Evolutionary conservation across 1,140 invertebrate genomes (phyloP).

Genomic region (Drosophila navojoa): DNA sequence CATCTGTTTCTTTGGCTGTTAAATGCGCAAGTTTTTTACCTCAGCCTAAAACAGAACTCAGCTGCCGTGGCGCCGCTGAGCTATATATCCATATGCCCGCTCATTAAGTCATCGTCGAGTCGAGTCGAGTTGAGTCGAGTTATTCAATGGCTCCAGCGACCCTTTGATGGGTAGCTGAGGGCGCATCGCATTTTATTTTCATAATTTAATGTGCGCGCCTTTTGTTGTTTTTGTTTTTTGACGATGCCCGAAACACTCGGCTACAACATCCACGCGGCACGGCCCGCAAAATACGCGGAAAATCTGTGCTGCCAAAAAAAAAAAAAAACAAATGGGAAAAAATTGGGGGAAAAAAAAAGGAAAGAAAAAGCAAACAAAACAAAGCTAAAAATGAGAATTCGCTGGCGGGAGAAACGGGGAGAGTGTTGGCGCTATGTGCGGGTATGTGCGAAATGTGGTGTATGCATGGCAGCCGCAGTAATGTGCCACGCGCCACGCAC

Average conservation of each 20-base stretch:
- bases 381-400: slow-evolving; percentile 45
- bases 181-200: slow-evolving; percentile 67
- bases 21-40: slow-evolving; percentile 13
- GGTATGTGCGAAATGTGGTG: slow-evolving; percentile 58
- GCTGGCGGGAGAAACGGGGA: background rate
- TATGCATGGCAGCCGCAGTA: slow-evolving; percentile 49
- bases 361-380: slow-evolving; percentile 56
- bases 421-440: slow-evolving; percentile 3
- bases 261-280: slow-evolving; percentile 32
- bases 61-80: background rate
- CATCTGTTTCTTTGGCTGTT: background rate
- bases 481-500: slow-evolving; percentile 3
- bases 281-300: slow-evolving; percentile 68
- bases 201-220: slow-evolving; percentile 78
- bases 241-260: slow-evolving; percentile 74
- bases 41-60: slow-evolving; percentile 16
- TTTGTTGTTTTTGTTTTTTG: slow-evolving; percentile 59
- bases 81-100: slow-evolving; percentile 55
- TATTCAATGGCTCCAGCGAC: slow-evolving; percentile 72
- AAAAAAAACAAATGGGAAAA: slow-evolving; percentile 19
- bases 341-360: slow-evolving; percentile 11
- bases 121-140: slow-evolving; percentile 55
- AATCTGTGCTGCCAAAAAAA: slow-evolving; percentile 64
- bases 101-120: slow-evolving; percentile 77
- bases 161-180: slow-evolving; percentile 67